Base-by-base conservation (phyloP, 2,888 invertebrate genomes). In the Monochamus alternatus region DNA sequence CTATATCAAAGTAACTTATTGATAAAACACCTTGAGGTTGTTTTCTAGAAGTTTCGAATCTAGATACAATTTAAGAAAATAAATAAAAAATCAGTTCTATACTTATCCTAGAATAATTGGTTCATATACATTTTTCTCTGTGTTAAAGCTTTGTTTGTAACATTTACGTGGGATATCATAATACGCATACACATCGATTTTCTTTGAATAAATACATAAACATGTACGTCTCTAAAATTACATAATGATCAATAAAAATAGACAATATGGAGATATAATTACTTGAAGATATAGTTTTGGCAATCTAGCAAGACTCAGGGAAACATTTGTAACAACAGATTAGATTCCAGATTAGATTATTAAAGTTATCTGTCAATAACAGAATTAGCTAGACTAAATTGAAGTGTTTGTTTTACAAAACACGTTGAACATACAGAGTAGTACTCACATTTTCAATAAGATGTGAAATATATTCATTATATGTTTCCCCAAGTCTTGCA, bases 71-170 rank as follows among this genome's bases (percentile, higher is more conserved):
- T 66, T 66, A 66, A 66, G 68, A 68, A 58, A 68, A 68, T 59
- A 68, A 68, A 68, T 59, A 44, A 59, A 68, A 55, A 68, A 44
- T 68, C 59, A 68, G 59, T 68, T 58, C 68, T 68, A 66, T 66
- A 43, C 58, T 68, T 68, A 58, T 44, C 22, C 59, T 68, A 68
- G 30, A 60, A 62, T 22, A 22, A 22, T 69, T 69, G 69, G 69
- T 69, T 69, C 69, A 69, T 44, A 60, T 44, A 47, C 59, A 69
- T 60, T 51, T 59, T 66, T 55, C 14, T 22, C 12, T 55, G 55
- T n/a, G 59, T 69, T 69, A 69, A 69, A 69, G 60, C 69, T 69
- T 69, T 60, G 60, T 69, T 69, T 60, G 69, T 69, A 69, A 69
- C 69, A 69, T 69, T 60, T 43, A 69, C 43, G 60, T 66, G 44